Conservation (phyloP, 64 coral and sea anemone genomes). For the Catalaphyllia jardinei region DNA sequence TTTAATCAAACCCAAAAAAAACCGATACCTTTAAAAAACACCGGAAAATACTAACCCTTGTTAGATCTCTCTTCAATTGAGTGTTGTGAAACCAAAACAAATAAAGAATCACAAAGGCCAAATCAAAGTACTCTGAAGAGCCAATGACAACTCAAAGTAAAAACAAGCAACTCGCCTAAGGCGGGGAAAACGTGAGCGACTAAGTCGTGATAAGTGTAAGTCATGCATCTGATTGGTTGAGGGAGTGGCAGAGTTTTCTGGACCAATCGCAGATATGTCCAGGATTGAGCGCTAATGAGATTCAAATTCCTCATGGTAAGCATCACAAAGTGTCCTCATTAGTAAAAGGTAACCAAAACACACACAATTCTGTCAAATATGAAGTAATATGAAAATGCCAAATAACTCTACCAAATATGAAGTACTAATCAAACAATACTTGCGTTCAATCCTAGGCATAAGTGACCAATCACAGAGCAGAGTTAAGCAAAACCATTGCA, state of each 20-base stretch:
- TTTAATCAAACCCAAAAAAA: neutral
- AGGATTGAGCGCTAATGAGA: too few relatives aligned
- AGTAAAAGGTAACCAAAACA: too few relatives aligned
- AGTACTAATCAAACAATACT: too few relatives aligned
- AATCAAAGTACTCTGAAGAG: neutral
- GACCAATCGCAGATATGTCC: slow-evolving; percentile 1
- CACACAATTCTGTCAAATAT: too few relatives aligned
- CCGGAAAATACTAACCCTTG: neutral
- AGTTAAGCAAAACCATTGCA: slow-evolving; percentile 16
- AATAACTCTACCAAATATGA: too few relatives aligned
- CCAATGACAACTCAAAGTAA: neutral
- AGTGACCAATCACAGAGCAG: slow-evolving; percentile 3
- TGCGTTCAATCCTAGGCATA: too few relatives aligned
- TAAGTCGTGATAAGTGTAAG: neutral
- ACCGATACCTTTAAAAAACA: neutral
- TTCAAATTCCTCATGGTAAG: too few relatives aligned
- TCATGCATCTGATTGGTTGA: neutral
- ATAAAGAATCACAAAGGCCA: neutral
- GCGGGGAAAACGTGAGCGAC: neutral
- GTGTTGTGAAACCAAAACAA: neutral
- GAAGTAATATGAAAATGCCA: too few relatives aligned
- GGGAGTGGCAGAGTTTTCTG: neutral
- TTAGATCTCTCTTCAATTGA: neutral
- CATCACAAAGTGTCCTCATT: too few relatives aligned
- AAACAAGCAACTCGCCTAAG: neutral